Percentiles rank a stretch among this genome's conserved stretches.
These are phyloP conservation scores for Suncus etruscus DNA, from an alignment of 2,113 vertebrate species.

Conservation along the genomic window DNA sequence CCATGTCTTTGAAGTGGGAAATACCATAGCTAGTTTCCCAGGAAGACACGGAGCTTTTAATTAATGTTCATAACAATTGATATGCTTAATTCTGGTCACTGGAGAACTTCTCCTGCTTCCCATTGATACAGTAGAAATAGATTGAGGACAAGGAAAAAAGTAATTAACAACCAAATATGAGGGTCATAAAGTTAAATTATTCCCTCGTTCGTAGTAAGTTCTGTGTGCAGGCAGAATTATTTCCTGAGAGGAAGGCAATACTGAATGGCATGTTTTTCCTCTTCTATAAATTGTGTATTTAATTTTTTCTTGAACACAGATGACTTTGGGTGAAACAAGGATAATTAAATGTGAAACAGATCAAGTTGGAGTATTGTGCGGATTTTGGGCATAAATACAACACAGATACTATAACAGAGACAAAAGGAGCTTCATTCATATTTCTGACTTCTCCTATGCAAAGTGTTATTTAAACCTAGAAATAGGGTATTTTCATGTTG, in stretches of 20 bases:
- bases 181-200: constrained; percentile 73
- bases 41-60: constrained; percentile 75
- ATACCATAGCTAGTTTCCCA: constrained; percentile 55
- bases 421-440: not conserved
- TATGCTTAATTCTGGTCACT: constrained; percentile 73
- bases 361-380: constrained; percentile 6
- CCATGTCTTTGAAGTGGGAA: constrained; percentile 70
- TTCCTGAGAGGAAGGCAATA: constrained; percentile 67
- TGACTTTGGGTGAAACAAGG: constrained; percentile 38
- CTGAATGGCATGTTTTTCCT: constrained; percentile 58
- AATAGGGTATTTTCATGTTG: not conserved
- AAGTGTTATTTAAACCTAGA: constrained; percentile 46
- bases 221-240: constrained; percentile 66
- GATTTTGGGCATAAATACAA: constrained; percentile 26
- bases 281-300: constrained; percentile 63
- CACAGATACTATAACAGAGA: constrained; percentile 2
- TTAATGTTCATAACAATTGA: constrained; percentile 81
- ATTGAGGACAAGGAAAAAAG: constrained; percentile 70
- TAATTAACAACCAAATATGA: constrained; percentile 75
- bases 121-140: constrained; percentile 75
- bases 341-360: constrained; percentile 53
- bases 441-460: not conserved
- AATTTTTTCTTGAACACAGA: constrained; percentile 61
- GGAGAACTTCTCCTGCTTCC: constrained; percentile 67
- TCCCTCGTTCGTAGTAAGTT: constrained; percentile 67